Base-by-base conservation (phyloP, 2,888 invertebrate genomes). In the Eupithecia pulchellata region DNA sequence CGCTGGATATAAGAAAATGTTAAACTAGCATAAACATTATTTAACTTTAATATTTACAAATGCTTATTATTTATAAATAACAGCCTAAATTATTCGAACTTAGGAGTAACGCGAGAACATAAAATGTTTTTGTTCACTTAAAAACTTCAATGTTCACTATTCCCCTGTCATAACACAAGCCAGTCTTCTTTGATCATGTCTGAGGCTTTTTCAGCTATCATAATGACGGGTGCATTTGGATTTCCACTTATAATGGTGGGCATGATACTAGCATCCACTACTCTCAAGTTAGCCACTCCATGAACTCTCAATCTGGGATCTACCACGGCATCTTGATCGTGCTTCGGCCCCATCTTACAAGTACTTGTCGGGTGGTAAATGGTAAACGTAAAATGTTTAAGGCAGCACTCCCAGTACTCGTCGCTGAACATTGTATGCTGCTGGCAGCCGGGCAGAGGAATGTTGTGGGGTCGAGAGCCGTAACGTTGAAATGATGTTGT, bases 171-270 rank as follows among this genome's bases (percentile, higher is more conserved):
- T 92, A 90, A 94, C 79, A 90, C 91, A 66, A 95, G 95, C 97
- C 97, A 98, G 88, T 98, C 97, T 86, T 97, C 96, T 86, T 98
- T 98, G 75, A 98, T 97, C 95, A 98, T 96, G 84, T 98, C 98
- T 9, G 98, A 96, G 0, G 96, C 98, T 86, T 98, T 98, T 83
- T 98, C 98, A 0, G 97, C 98, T 66, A 98, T 98, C 97, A 98
- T 98, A 60, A 98, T 97, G 1, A 96, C 96, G 0, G 98, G 98
- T 1, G 98, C 98, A 86, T 98, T 98, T 0, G 98, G 98, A 90
- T 98, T 98, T 0, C 98, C 98, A 85, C 97, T 98, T 17, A 98
- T 96, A 73, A 98, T 98, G 1, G 95, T 96, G 0, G 98, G 98
- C 98, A 98, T 98, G 66, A 98, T 96, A 75, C 97, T 97, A 0